These are phyloP conservation scores for Colaptes auratus DNA, from an alignment of 2,113 vertebrate genomes.

Conservation along the genomic window DNA sequence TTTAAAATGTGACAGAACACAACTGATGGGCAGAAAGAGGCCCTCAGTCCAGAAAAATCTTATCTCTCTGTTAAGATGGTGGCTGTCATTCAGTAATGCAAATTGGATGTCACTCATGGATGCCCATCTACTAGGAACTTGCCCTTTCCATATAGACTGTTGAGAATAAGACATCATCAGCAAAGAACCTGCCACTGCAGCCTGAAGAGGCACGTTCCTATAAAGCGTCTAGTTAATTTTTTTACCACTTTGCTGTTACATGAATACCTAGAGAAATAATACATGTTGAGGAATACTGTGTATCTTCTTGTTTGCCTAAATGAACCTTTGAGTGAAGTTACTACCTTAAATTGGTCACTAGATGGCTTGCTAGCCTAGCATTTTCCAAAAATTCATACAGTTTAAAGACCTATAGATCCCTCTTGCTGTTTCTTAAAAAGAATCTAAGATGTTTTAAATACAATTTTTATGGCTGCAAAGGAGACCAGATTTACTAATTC, in stretches of 20 bases:
- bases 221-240: not conserved
- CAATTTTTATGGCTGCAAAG: slow-evolving; percentile 40
- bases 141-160: not conserved
- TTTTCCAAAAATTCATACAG: slow-evolving; percentile 15
- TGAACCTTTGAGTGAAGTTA: not conserved
- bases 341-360: slow-evolving; percentile 66
- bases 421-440: not conserved
- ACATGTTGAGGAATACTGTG: not conserved
- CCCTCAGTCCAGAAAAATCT: not conserved
- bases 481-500: slow-evolving; percentile 45
- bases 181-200: not conserved
- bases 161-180: not conserved
- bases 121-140: not conserved
- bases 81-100: not conserved
- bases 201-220: not conserved
- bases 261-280: not conserved
- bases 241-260: no score
- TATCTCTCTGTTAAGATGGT: not conserved
- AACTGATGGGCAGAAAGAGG: not conserved
- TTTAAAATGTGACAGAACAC: not conserved
- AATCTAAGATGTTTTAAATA: slow-evolving; percentile 53
- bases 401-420: not conserved
- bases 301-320: not conserved
- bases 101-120: not conserved
- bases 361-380: slow-evolving; percentile 72